Evolutionary conservation across 2,113 vertebrate species (phyloP), one percentile per base, ranked within the genome.

Genomic region (Syngnathus floridae): DNA sequence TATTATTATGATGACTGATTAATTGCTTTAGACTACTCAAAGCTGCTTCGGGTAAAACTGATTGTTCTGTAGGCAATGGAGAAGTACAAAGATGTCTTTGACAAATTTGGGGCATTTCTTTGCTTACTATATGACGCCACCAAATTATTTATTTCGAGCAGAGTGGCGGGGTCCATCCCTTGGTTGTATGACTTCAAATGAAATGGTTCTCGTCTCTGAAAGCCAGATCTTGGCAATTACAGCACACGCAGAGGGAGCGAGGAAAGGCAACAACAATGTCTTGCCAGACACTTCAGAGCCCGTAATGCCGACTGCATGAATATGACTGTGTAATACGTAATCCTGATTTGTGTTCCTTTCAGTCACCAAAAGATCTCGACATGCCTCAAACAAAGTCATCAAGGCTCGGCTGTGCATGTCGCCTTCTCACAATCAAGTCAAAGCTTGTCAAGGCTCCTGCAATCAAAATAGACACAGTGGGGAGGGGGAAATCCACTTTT

Each of bases 341-440:
- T 89, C 87, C 87, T 77, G 83, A 87, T 86, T 83, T 84, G 81
- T 84, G 82, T 75, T 87, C 76, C 78, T 78, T 83, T 84, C 73
- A 84, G 79, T 84, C 82, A 67, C 73, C 62, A 72, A 82, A 85
- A 82, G 82, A 88, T 79, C 75, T 64, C 57, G 68, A 83, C 80
- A 82, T 72, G 78, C 84, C 76, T 86, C 75, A 87, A 80, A 86
- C 84, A 80, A 87, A 86, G 79, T 82, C 81, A 83, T 88, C 87
- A 84, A 73, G 76, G 82, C 79, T 84, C 81, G 84, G 82, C 83
- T 80, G 74, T 37, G 8, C 73, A 68, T 77, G 63, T 80, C 74
- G 78, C 75, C 78, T 76, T 79, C 74, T 78, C 76, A 79, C 80
- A 85, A 81, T 84, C 86, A 82, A 83, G 82, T 81, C 70, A 55